A percentile compares a stretch with the other conserved stretches of the same genome.
Evolutionary conservation across 2,113 vertebrate genomes (phyloP).

Genomic region (Tetrax tetrax): DNA sequence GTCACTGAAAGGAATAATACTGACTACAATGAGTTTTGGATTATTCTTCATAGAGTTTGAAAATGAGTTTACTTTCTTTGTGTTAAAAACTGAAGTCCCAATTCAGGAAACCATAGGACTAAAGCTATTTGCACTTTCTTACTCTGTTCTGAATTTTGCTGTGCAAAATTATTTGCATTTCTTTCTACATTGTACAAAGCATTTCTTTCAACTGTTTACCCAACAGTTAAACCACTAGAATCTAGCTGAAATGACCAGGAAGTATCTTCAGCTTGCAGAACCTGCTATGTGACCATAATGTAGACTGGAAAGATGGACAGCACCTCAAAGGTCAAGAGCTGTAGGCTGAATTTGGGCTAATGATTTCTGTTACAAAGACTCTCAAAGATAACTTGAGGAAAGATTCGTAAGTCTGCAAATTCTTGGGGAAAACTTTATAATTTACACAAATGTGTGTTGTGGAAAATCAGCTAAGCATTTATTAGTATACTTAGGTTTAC

Average conservation of each 20-base stretch:
- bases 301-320: not conserved
- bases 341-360: not conserved
- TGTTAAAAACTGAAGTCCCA: not conserved
- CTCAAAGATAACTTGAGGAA: not conserved
- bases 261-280: not conserved
- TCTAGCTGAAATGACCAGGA: not conserved
- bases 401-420: not conserved
- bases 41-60: not conserved
- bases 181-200: not conserved
- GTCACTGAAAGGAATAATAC: not conserved
- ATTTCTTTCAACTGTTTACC: not conserved
- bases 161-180: not conserved
- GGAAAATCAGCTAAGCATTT: not conserved
- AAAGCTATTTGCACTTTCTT: not conserved
- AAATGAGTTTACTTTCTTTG: not conserved
- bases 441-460: not conserved
- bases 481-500: not conserved
- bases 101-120: not conserved
- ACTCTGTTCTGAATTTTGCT: not conserved
- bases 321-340: not conserved
- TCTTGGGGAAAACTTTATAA: not conserved
- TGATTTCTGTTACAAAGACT: not conserved
- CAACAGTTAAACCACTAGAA: not conserved
- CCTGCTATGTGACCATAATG: not conserved
- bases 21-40: not conserved